Evolutionary conservation across 2,888 invertebrate genomes (phyloP).

Genomic region (Eupithecia dodoneata): DNA sequence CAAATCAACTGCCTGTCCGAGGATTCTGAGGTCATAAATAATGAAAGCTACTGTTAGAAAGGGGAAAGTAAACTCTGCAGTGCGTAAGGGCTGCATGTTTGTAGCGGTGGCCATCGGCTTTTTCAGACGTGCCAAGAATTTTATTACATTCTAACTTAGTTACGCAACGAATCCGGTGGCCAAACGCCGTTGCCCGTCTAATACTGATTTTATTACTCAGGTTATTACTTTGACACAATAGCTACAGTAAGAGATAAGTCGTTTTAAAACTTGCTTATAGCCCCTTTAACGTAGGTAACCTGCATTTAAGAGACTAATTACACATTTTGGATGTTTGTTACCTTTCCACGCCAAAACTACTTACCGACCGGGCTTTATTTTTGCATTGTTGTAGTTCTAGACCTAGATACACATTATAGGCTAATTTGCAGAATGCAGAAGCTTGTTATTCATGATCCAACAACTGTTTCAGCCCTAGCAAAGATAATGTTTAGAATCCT

Average conservation of each 20-base stretch:
- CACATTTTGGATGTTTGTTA: background rate
- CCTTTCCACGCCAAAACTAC: background rate
- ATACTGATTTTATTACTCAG: slow-evolving; percentile 40
- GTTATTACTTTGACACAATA: slow-evolving; percentile 30
- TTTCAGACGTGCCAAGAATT: slow-evolving; percentile 44
- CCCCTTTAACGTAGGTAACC: background rate
- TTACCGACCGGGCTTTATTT: background rate
- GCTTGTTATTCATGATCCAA: background rate
- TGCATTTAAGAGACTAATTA: background rate
- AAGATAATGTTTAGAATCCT: slow-evolving; percentile 26
- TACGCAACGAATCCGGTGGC: slow-evolving; percentile 37
- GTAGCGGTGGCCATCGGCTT: slow-evolving; percentile 32
- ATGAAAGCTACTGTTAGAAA: background rate
- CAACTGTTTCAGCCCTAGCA: background rate
- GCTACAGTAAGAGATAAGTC: slow-evolving; percentile 2
- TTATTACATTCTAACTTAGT: slow-evolving; percentile 41
- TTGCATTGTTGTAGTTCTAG: background rate
- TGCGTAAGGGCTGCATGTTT: slow-evolving; percentile 39
- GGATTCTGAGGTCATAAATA: background rate
- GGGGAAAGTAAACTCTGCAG: slow-evolving; percentile 22
- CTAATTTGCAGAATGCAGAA: background rate
- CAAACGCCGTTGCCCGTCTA: slow-evolving; percentile 28
- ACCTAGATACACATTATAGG: background rate
- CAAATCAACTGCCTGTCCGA: slow-evolving; percentile 10
- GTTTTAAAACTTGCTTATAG: slow-evolving; percentile 16